A percentile compares a stretch with the other conserved stretches of the same genome.
Evolutionary conservation across 2,113 vertebrate species (phyloP).

Genomic region (Phrynocephalus versicolor): DNA sequence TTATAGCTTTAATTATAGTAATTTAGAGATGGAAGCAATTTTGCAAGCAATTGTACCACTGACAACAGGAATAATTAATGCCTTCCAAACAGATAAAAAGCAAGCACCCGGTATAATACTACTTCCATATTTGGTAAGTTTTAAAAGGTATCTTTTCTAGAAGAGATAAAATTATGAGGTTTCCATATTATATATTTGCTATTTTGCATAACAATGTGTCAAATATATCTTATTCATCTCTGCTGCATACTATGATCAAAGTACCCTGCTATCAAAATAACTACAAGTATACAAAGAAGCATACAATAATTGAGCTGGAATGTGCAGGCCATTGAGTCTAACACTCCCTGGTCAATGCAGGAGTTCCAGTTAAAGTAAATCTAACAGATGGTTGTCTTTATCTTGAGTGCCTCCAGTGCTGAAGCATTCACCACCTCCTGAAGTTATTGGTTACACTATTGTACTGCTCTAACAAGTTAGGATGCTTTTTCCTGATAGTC

Average conservation of each 20-base stretch:
- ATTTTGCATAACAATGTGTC: not conserved
- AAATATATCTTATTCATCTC: not conserved
- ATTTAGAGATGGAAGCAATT: slow-evolving; percentile 77
- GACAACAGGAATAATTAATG: slow-evolving; percentile 75
- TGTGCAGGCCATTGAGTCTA: not conserved
- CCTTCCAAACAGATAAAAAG: slow-evolving; percentile 69
- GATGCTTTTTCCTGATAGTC: no score
- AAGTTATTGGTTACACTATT: no score
- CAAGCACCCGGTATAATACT: slow-evolving; percentile 67
- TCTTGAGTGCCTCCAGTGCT: no score
- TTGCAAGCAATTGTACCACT: slow-evolving; percentile 62
- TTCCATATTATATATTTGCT: slow-evolving; percentile 31
- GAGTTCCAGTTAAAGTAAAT: no score
- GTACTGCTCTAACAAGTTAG: no score
- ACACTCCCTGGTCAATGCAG: not conserved
- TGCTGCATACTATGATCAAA: not conserved
- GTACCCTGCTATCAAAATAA: not conserved
- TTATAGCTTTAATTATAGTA: slow-evolving; percentile 80
- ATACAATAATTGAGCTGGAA: no score
- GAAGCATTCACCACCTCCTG: no score
- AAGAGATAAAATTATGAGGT: slow-evolving; percentile 51
- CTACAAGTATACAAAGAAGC: not conserved
- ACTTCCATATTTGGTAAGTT: slow-evolving; percentile 54
- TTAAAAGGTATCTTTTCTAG: slow-evolving; percentile 56
- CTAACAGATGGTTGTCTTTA: no score